Base-by-base conservation (phyloP, 2,113 vertebrate species). In the Sebastes fasciatus region DNA sequence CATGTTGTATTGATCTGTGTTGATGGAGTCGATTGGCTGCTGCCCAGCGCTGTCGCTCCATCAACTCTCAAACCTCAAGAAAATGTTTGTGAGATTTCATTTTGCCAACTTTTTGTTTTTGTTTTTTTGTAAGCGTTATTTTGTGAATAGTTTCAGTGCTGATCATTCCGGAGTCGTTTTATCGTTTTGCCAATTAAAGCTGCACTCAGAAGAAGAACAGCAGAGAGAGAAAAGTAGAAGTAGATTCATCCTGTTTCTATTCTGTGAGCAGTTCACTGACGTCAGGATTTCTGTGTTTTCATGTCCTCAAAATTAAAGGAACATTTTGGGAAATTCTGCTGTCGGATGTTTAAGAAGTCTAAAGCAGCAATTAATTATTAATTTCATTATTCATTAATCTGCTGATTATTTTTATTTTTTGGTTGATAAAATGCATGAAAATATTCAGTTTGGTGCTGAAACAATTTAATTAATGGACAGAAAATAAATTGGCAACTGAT, bases 71-170 rank as follows among this genome's bases (percentile, higher is more conserved):
- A 34, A 34, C 14, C 45, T 40, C 69, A n/a, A 16, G 57, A 46
- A 16, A 68, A 14, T 2, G 7, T 66, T 49, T 8, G 57, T 83
- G 61, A 83, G 83, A 66, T 83, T 88, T 83, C 48, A 69, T 82
- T 82, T 91, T 91, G 89, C 88, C 87, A 89, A 88, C 42, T 43
- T 21, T 68, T 8, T 4, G 4, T 52, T 17, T 17, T 10, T 34
- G 26, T 55, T 74, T 40, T 6, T 34, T 74, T 51, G 19, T 17
- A 43, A 11, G 42, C 12, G 4, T 87, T 62, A 10, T 64, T 78
- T 58, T 83, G 48, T 65, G 34, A 40, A 6, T 17, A 23, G 26
- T 52, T 61, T 42, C 19, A 51, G 48, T 70, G 62, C 77, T 26
- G 71, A 77, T 16, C 76, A 79, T 88, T 89, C 78, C 85, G 67